Evolutionary conservation across 2,888 invertebrate genomes (phyloP).

Genomic region (Bombylius major): DNA sequence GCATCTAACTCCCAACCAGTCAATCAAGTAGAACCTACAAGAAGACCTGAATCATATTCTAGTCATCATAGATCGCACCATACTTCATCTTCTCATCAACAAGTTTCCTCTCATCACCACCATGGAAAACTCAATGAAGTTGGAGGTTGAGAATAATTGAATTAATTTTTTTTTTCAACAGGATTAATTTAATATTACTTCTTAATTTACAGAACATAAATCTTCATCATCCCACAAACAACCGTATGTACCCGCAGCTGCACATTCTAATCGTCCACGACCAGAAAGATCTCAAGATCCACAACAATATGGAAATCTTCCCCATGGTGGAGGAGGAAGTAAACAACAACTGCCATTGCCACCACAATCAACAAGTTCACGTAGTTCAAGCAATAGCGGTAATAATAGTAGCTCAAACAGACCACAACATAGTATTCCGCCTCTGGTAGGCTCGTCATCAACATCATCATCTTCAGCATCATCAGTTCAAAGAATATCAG

Average conservation of each 20-base stretch:
- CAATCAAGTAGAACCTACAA: conserved; percentile 13
- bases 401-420: conserved; percentile 16
- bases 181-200: neutral
- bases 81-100: conserved; percentile 14
- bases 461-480: neutral
- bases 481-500: conserved; percentile 10
- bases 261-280: conserved; percentile 18
- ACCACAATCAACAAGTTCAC: conserved; percentile 11
- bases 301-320: conserved; percentile 15
- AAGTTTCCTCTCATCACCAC: conserved; percentile 24
- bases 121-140: conserved; percentile 15
- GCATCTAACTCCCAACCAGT: conserved; percentile 12
- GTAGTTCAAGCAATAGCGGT: conserved; percentile 7
- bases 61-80: conserved; percentile 31
- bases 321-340: conserved; percentile 9
- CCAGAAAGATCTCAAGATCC: conserved; percentile 19
- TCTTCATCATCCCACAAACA: conserved; percentile 17
- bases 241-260: conserved; percentile 11
- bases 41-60: conserved; percentile 26
- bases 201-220: conserved; percentile 24
- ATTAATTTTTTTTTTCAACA: neutral
- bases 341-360: conserved; percentile 16
- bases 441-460: neutral
- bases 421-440: conserved; percentile 14
- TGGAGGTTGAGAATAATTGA: neutral